Evolutionary conservation across 1,140 invertebrate species (phyloP).

Genomic region (Lutraria rhynchaena): DNA sequence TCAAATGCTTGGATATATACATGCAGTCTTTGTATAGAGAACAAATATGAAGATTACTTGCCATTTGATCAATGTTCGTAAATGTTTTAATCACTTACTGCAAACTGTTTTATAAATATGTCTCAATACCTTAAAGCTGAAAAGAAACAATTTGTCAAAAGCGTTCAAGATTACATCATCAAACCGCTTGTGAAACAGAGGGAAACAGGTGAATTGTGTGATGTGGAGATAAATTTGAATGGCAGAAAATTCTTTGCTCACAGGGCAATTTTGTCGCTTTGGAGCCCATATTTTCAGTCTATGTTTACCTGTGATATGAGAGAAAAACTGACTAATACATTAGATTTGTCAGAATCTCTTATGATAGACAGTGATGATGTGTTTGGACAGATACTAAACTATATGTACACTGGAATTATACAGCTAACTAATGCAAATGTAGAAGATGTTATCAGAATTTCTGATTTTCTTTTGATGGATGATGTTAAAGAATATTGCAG

Average conservation of each 20-base stretch:
- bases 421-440: conserved; percentile 89
- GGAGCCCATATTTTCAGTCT: conserved; percentile 80
- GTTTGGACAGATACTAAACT: conserved; percentile 88
- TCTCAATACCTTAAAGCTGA: conserved; percentile 78
- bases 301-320: conserved; percentile 81
- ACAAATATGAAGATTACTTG: not conserved
- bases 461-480: conserved; percentile 85
- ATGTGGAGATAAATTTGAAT: conserved; percentile 74
- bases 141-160: conserved; percentile 75
- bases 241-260: conserved; percentile 74
- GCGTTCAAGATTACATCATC: conserved; percentile 75
- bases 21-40: not conserved
- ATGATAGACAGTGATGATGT: conserved; percentile 86
- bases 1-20: not conserved
- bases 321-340: conserved; percentile 85
- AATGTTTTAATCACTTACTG: not conserved
- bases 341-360: conserved; percentile 86
- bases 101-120: conserved; percentile 58
- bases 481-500: conserved; percentile 80
- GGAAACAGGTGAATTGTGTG: conserved; percentile 80
- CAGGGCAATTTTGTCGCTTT: conserved; percentile 75
- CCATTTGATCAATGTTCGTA: not conserved
- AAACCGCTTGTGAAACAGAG: conserved; percentile 74
- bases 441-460: conserved; percentile 86
- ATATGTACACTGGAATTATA: conserved; percentile 93